Conservation (phyloP, 2,113 vertebrate genomes). For the Macquaria australasica region DNA sequence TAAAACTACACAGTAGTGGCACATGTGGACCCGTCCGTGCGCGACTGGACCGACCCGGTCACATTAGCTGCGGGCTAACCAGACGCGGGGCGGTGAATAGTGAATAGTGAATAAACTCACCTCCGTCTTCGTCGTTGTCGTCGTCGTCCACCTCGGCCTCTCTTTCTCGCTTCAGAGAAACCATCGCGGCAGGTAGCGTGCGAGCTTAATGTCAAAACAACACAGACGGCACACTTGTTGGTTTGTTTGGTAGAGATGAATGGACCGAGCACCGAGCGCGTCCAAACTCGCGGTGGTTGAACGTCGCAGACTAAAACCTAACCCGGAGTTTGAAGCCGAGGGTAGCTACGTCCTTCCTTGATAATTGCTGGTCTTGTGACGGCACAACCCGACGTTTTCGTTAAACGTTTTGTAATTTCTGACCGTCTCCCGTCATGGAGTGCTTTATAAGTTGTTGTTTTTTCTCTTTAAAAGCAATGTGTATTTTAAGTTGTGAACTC, state of each 20-base stretch:
- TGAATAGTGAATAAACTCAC: too few species aligned
- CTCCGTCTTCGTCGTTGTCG: slow-evolving; percentile 74
- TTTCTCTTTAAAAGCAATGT: background rate
- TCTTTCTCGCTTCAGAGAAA: slow-evolving; percentile 85
- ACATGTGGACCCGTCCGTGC: background rate
- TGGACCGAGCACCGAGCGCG: slow-evolving; percentile 13
- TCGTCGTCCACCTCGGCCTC: slow-evolving; percentile 78
- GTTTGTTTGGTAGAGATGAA: slow-evolving; percentile 36
- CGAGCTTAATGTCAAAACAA: background rate
- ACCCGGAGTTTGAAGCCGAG: slow-evolving; percentile 56
- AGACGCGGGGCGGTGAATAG: too few species aligned
- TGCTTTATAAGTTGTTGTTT: too few species aligned
- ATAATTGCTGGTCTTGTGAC: background rate
- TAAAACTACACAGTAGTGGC: background rate
- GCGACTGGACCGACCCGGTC: background rate
- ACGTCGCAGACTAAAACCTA: slow-evolving; percentile 51
- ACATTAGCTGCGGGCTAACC: slow-evolving; percentile 37
- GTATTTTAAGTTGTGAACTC: slow-evolving; percentile 27
- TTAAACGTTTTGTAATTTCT: background rate
- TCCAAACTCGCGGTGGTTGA: slow-evolving; percentile 68
- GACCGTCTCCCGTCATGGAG: background rate
- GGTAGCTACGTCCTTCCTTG: too few species aligned
- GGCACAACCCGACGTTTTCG: fast-evolving
- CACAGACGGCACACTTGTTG: background rate
- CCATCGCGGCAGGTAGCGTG: slow-evolving; percentile 50